A percentile compares a stretch with the other conserved stretches of the same genome.
phyloP scores from a whole-genome alignment of 2,888 invertebrate species.

The Acleris cristana region DNA sequence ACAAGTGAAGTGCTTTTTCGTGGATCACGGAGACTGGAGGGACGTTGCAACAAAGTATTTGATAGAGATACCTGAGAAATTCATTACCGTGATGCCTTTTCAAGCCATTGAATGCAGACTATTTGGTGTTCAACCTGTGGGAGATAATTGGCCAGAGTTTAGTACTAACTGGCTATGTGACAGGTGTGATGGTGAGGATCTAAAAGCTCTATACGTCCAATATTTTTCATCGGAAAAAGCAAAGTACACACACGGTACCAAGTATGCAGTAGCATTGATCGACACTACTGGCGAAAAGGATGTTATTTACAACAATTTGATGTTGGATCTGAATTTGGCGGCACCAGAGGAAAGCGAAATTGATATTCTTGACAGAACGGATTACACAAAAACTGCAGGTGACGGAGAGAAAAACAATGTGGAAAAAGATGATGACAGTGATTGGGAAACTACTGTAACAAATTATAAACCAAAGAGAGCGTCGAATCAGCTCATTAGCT shows the following conservation, averaged over 20 bases:
- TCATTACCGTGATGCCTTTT: conserved; percentile 83
- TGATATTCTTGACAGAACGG: conserved; percentile 52
- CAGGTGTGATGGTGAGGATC: conserved; percentile 63
- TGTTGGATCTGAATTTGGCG: conserved; percentile 80
- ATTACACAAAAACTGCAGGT: conserved; percentile 41
- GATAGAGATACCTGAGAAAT: conserved; percentile 73
- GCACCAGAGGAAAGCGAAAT: conserved; percentile 55
- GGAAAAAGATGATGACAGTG: conserved; percentile 39
- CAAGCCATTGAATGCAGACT: conserved; percentile 86
- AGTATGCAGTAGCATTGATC: conserved; percentile 77
- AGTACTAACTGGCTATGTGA: conserved; percentile 80
- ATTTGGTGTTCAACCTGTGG: conserved; percentile 76
- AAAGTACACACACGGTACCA: conserved; percentile 66
- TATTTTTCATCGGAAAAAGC: conserved; percentile 66
- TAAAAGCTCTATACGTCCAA: conserved; percentile 73
- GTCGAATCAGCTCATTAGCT: conserved; percentile 53
- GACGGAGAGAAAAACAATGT: conserved; percentile 26
- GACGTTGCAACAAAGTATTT: conserved; percentile 68
- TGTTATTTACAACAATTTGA: conserved; percentile 72
- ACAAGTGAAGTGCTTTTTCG: conserved; percentile 83
- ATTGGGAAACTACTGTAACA: background rate
- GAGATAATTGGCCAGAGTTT: conserved; percentile 78
- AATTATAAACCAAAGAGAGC: conserved; percentile 30
- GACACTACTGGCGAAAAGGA: conserved; percentile 71
- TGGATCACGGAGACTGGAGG: conserved; percentile 85